Evolutionary conservation across 2,113 vertebrate species (phyloP), one percentile per base, ranked within the genome.

Genomic region (Heteronetta atricapilla): DNA sequence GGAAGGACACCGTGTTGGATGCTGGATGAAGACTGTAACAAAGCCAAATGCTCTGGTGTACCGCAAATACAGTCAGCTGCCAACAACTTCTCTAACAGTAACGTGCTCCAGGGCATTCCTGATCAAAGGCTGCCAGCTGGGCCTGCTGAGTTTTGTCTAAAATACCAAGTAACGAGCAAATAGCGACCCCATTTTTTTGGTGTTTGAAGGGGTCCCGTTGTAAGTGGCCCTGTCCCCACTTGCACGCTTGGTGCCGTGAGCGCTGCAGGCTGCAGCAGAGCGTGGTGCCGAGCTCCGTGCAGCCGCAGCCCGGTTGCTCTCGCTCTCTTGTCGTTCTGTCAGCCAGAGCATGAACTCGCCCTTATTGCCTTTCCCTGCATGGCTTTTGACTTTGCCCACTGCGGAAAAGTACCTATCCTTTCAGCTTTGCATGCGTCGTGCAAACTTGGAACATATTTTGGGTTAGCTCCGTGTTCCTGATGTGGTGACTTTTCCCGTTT

Each of bases 201-300:
- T 60, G 18, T 63, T 20, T 38, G 16, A 50, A 34, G 52, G 33
- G 42, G 29, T 13, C 28, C 17, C 23, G 53, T 31, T 77, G 13
- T 18, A 68, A n/a, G 56, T 64, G 46, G 21, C 52, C 53, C 23
- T 76, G 36, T 4, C 10, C 16, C 22, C 11, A 46, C 69, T 82
- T 44, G 34, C 34, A 17, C 36, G 50, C 44, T 42, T 40, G 40
- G 13, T 40, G 40, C 13, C 11, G 13, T 52, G 11, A 33, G 21
- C 10, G 2, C 21, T 19, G 25, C 22, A 14, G 58, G n/a, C n/a
- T 53, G 48, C 40, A 56, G 55, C 13, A 25, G 38, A 34, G 48
- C 58, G 28, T 34, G 1, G 6, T 13, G 2, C n/a, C 19, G 34
- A 18, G 22, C 42, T 44, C 2, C 0, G 3, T 1, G 6, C 66